Percentiles rank a stretch among this genome's conserved stretches.
Evolutionary conservation across 2,113 vertebrate species (phyloP).

Genomic region (Chitala chitala): DNA sequence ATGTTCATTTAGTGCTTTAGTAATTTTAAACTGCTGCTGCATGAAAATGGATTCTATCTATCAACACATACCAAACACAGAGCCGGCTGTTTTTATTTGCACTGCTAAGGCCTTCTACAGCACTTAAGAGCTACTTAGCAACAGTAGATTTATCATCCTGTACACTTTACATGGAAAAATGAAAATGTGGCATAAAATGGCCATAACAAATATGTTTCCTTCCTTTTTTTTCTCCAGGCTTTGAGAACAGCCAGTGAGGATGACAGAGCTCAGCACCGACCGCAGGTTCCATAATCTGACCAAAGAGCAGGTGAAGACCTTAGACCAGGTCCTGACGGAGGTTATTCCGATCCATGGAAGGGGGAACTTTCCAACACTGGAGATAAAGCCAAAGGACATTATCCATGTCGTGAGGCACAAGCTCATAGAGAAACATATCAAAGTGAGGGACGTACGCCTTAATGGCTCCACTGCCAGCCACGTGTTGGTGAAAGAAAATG

Average conservation of each 20-base stretch:
- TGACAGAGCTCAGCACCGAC: slow-evolving; percentile 72
- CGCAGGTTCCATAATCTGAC: slow-evolving; percentile 85
- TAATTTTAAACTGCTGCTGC: background rate
- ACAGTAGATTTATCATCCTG: slow-evolving; percentile 14
- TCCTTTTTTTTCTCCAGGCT: slow-evolving; percentile 40
- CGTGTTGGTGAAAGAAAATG: slow-evolving; percentile 80
- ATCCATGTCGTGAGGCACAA: slow-evolving; percentile 79
- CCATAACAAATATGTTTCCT: background rate
- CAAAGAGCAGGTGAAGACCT: slow-evolving; percentile 76
- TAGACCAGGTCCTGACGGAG: slow-evolving; percentile 82
- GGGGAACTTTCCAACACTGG: slow-evolving; percentile 91
- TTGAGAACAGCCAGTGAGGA: slow-evolving; percentile 56
- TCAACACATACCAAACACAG: slow-evolving; percentile 6
- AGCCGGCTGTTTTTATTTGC: slow-evolving; percentile 27
- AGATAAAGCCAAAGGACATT: slow-evolving; percentile 87
- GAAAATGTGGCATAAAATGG: background rate
- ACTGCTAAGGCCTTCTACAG: slow-evolving; percentile 17
- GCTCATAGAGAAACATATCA: slow-evolving; percentile 77
- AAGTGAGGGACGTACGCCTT: slow-evolving; percentile 78
- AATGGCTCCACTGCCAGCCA: slow-evolving; percentile 95
- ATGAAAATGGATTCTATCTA: slow-evolving; percentile 5
- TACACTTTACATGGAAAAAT: background rate
- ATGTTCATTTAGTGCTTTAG: slow-evolving; percentile 6
- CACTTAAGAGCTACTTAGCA: slow-evolving; percentile 28
- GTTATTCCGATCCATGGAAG: slow-evolving; percentile 88